Evolutionary conservation across 2,888 invertebrate genomes (phyloP).

Genomic region (Liodrosophila aerea): DNA sequence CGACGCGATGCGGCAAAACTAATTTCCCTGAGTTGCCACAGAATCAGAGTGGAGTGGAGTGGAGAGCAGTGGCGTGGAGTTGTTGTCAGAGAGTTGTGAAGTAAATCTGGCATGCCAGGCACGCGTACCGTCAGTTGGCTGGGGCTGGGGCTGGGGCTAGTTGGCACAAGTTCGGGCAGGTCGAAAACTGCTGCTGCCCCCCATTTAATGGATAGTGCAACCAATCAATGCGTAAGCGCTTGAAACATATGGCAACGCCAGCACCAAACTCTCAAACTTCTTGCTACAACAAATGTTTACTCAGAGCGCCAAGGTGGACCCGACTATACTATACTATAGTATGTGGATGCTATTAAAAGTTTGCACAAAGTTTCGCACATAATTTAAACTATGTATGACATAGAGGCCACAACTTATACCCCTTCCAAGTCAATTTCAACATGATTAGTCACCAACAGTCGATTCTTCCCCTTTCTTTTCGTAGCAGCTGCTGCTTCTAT

Average conservation of each 20-base stretch:
- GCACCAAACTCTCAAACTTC: constrained; percentile 24
- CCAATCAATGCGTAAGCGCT: constrained; percentile 65
- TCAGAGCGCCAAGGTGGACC: constrained; percentile 6
- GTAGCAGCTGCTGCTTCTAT: constrained; percentile 24
- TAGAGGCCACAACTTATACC: constrained; percentile 27
- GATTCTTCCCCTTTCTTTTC: neutral
- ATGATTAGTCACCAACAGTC: constrained; percentile 58
- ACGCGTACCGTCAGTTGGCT: constrained; percentile 53
- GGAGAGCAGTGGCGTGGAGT: neutral
- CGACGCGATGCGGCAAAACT: constrained; percentile 54
- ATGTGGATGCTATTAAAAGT: constrained; percentile 71
- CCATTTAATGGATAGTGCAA: constrained; percentile 54
- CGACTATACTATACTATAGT: too few species aligned
- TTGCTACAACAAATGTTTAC: constrained; percentile 43
- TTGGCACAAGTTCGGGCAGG: constrained; percentile 28
- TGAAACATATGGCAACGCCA: constrained; percentile 53
- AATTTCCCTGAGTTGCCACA: constrained; percentile 32
- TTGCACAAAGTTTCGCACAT: constrained; percentile 68
- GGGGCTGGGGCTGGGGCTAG: too few species aligned
- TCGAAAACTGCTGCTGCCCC: constrained; percentile 26
- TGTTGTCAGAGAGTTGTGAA: constrained; percentile 15
- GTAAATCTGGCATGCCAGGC: constrained; percentile 59
- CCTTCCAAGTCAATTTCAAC: constrained; percentile 22
- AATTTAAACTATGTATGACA: constrained; percentile 74
- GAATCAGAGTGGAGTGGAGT: neutral